phyloP scores from a whole-genome alignment of 2,888 invertebrate genomes.

The Helleia helle region DNA sequence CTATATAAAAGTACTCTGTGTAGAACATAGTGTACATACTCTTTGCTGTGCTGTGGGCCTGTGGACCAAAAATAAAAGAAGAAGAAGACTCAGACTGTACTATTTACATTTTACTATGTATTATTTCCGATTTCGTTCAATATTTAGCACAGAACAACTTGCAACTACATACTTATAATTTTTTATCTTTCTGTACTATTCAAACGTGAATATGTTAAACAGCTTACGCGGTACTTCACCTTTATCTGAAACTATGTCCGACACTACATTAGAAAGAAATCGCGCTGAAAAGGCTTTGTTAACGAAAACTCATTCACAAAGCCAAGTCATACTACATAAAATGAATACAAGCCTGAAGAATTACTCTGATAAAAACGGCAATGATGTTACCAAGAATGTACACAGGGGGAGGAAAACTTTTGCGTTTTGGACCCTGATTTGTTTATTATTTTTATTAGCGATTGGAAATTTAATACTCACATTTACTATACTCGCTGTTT shows the following conservation, averaged over 20 bases:
- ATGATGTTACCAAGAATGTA: constrained; percentile 50
- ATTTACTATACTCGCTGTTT: constrained; percentile 84
- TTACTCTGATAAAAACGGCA: constrained; percentile 62
- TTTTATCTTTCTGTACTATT: constrained; percentile 18
- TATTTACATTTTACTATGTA: too few relatives aligned
- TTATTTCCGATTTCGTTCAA: too few relatives aligned
- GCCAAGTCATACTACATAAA: constrained; percentile 39
- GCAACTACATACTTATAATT: constrained; percentile 61
- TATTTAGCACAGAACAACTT: too few relatives aligned
- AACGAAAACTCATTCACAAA: constrained; percentile 48
- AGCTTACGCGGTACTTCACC: constrained; percentile 49
- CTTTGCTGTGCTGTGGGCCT: too few relatives aligned
- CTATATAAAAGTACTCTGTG: too few relatives aligned
- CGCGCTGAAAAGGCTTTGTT: constrained; percentile 57
- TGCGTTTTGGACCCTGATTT: constrained; percentile 86
- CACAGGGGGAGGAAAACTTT: constrained; percentile 75
- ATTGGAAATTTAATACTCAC: constrained; percentile 87
- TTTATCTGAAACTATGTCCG: constrained; percentile 56
- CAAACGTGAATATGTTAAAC: constrained; percentile 23
- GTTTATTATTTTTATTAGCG: constrained; percentile 80
- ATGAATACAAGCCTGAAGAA: constrained; percentile 35
- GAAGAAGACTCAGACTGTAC: too few relatives aligned
- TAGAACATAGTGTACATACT: too few relatives aligned
- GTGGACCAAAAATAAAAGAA: too few relatives aligned
- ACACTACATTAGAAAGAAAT: constrained; percentile 49